A percentile compares a stretch with the other conserved stretches of the same genome.
These are phyloP conservation scores for Chloromyia formosa DNA, from an alignment of 2,888 invertebrate species.

Conservation along the genomic window DNA sequence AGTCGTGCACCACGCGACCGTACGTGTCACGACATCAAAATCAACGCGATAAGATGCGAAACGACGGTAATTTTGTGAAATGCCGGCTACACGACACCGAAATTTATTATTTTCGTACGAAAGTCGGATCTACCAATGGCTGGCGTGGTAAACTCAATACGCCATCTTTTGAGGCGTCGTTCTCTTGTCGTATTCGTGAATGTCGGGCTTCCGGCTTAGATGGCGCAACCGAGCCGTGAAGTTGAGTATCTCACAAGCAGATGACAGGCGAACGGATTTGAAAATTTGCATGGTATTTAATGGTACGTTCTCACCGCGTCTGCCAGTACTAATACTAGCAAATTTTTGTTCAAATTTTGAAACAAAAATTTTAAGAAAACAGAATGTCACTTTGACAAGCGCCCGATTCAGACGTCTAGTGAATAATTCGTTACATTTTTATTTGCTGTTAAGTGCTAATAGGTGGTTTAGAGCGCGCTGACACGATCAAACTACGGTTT, in stretches of 20 bases:
- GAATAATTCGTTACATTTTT: too few species aligned
- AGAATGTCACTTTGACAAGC: too few species aligned
- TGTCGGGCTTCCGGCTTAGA: conserved; percentile 54
- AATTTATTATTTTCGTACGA: conserved; percentile 36
- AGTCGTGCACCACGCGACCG: background rate
- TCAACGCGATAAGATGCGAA: background rate
- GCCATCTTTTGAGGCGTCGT: conserved; percentile 60
- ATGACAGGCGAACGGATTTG: conserved; percentile 22
- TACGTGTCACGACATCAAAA: conserved; percentile 33
- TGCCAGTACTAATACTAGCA: too few species aligned
- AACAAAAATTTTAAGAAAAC: too few species aligned
- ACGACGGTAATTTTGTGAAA: background rate
- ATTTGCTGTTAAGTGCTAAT: too few species aligned
- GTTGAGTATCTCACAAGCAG: conserved; percentile 21
- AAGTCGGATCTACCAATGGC: conserved; percentile 40
- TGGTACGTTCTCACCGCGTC: too few species aligned
- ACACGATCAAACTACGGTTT: too few species aligned
- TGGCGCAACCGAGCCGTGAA: conserved; percentile 52
- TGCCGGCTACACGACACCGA: conserved; percentile 21
- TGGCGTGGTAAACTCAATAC: conserved; percentile 54
- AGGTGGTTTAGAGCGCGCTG: too few species aligned
- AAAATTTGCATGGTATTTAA: background rate
- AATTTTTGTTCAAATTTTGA: too few species aligned
- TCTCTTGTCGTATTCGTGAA: conserved; percentile 50
- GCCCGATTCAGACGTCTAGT: too few species aligned